These are phyloP conservation scores for Saturnia pavonia DNA, from an alignment of 2,888 invertebrate genomes.

Conservation along the genomic window DNA sequence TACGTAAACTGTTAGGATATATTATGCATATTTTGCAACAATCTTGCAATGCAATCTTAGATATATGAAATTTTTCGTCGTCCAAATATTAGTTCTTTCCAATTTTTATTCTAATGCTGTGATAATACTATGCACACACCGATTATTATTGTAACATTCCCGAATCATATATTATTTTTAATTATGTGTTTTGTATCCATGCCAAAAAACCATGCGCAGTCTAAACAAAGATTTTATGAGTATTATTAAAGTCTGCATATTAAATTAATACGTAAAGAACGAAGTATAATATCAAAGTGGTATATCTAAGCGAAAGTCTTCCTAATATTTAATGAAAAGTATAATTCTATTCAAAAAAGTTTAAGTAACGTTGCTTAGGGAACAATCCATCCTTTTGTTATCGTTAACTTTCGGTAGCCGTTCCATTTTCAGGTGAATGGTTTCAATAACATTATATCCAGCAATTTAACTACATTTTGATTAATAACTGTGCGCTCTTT, in stretches of 20 bases:
- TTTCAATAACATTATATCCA: conserved; percentile 38
- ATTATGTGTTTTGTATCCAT: conserved; percentile 21
- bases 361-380: conserved; percentile 19
- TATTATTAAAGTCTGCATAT: conserved; percentile 16
- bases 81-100: not conserved
- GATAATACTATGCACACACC: not conserved
- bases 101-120: not conserved
- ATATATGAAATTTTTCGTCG: not conserved
- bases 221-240: conserved; percentile 23
- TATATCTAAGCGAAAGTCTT: conserved; percentile 9
- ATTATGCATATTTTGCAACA: not conserved
- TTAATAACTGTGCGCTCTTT: conserved; percentile 30
- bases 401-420: conserved; percentile 16
- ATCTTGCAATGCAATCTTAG: not conserved
- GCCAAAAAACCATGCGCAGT: conserved; percentile 22
- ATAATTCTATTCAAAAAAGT: conserved; percentile 12
- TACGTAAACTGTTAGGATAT: not conserved
- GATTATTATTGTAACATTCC: not conserved
- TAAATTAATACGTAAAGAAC: conserved; percentile 13
- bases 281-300: conserved; percentile 16
- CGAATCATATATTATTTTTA: conserved; percentile 11
- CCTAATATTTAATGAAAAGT: conserved; percentile 11
- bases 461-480: conserved; percentile 23
- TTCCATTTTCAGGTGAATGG: conserved; percentile 35
- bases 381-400: conserved; percentile 15